These are phyloP conservation scores for Chiloscyllium punctatum DNA, from an alignment of 2,797 vertebrate species.

Conservation along the genomic window DNA sequence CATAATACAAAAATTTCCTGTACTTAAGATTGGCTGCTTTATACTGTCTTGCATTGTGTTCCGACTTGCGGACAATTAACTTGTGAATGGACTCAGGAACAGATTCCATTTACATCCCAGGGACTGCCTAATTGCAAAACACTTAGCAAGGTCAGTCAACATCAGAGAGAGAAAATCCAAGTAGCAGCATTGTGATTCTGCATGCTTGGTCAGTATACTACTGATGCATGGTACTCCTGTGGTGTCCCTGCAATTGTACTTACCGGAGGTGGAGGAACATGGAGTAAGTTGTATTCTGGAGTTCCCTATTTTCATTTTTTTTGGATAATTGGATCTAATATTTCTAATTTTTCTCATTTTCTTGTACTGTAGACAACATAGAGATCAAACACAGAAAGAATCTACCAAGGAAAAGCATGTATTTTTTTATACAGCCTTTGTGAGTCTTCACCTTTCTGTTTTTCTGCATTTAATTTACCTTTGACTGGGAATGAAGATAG, in stretches of 20 bases:
- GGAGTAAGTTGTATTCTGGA: neutral
- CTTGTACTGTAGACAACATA: neutral
- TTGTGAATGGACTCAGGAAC: no score
- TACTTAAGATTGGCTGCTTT: no score
- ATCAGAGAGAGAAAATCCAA: neutral
- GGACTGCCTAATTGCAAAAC: neutral
- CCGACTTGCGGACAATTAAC: no score
- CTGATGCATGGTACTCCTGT: neutral
- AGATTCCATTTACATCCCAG: no score
- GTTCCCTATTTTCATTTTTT: neutral
- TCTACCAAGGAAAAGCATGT: neutral
- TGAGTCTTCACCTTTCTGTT: neutral
- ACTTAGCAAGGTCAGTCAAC: neutral
- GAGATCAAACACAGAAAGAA: neutral
- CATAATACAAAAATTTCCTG: no score
- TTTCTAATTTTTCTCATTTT: neutral
- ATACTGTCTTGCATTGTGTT: no score
- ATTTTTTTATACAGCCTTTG: neutral
- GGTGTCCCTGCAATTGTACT: neutral
- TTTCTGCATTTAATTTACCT: neutral
- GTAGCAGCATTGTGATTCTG: neutral
- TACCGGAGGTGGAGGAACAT: neutral
- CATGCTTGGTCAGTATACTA: neutral
- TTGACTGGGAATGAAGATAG: neutral
- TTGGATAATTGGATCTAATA: neutral